These are phyloP conservation scores for Apistogramma diplotaenia DNA, from an alignment of 2,113 vertebrate species.

Conservation along the genomic window DNA sequence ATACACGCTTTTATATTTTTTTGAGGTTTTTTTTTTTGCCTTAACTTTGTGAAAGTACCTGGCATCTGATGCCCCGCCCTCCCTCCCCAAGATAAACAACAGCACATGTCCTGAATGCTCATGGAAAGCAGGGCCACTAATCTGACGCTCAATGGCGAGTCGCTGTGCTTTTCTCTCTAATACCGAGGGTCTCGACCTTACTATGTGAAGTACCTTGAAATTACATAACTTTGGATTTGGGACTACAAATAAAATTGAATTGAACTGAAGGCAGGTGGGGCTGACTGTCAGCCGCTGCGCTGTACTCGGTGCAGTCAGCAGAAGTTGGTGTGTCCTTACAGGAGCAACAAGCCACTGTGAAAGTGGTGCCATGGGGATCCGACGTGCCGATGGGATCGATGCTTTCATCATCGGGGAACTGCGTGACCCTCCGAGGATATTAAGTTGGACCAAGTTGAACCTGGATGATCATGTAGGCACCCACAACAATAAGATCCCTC, in stretches of 20 bases:
- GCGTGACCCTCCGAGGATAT: not conserved
- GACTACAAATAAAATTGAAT: not conserved
- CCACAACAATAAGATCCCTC: no score
- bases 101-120: not conserved
- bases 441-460: not conserved
- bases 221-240: not conserved
- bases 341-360: not conserved
- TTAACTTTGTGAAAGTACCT: not conserved
- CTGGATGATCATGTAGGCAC: not conserved
- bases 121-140: not conserved
- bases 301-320: not conserved
- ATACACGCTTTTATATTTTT: not conserved
- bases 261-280: not conserved
- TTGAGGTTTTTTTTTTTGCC: not conserved
- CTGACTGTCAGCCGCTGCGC: not conserved
- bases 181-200: not conserved
- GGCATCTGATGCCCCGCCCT: not conserved
- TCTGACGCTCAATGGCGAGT: not conserved
- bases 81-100: not conserved
- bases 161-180: not conserved
- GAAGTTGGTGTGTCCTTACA: accelerated
- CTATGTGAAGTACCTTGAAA: not conserved
- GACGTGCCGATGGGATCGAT: no score
- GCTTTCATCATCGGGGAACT: not conserved
- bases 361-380: not conserved